A percentile compares a stretch with the other conserved stretches of the same genome.
Evolutionary conservation across 2,888 invertebrate genomes (phyloP).

Genomic region (Sarcophaga variegata): DNA sequence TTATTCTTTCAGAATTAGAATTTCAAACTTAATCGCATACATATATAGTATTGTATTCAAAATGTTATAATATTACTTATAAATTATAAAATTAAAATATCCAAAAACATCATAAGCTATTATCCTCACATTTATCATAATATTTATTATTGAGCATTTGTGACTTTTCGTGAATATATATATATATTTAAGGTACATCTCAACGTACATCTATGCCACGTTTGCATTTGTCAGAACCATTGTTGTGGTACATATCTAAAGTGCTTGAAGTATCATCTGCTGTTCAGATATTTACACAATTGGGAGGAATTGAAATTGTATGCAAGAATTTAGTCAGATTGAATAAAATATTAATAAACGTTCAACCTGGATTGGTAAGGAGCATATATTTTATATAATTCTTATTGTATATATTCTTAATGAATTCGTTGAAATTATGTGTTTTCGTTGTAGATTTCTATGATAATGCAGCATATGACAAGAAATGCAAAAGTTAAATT

Average conservation of each 20-base stretch:
- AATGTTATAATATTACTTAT: too few species aligned
- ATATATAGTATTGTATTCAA: too few species aligned
- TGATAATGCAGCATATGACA: constrained; percentile 86
- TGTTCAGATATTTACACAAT: constrained; percentile 88
- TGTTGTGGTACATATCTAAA: constrained; percentile 91
- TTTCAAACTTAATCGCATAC: too few species aligned
- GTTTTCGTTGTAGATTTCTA: constrained; percentile 76
- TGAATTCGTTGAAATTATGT: neutral
- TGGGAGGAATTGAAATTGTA: constrained; percentile 89
- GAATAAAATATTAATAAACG: constrained; percentile 88
- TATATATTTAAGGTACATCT: constrained; percentile 75
- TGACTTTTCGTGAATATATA: neutral
- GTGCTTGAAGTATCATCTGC: constrained; percentile 90
- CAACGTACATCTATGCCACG: constrained; percentile 80
- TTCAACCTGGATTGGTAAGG: constrained; percentile 86
- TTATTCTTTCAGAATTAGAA: too few species aligned
- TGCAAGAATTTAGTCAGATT: constrained; percentile 90
- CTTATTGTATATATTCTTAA: constrained; percentile 1
- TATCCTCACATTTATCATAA: too few species aligned
- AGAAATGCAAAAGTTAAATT: constrained; percentile 82
- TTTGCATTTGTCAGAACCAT: constrained; percentile 89
- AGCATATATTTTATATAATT: neutral
- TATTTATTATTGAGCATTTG: too few species aligned
- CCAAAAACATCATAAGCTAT: too few species aligned
- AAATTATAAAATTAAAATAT: too few species aligned